These are phyloP conservation scores for Tachysurus vachellii DNA, from an alignment of 2,113 vertebrate species.

Conservation along the genomic window DNA sequence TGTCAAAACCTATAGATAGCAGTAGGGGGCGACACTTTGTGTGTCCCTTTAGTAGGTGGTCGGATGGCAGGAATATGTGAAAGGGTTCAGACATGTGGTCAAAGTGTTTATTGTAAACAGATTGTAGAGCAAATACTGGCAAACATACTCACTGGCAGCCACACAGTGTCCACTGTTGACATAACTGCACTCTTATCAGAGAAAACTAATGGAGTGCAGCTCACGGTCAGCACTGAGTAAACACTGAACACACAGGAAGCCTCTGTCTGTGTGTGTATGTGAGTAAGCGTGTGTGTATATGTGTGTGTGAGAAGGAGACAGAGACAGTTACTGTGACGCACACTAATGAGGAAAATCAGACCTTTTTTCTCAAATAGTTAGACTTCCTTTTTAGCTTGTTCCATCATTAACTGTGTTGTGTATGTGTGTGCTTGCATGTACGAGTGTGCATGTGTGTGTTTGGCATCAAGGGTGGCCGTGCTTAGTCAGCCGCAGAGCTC, in stretches of 20 bases:
- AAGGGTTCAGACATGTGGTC: conserved; percentile 54
- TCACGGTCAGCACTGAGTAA: conserved; percentile 55
- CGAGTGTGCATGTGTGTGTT: neutral
- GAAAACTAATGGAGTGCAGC: conserved; percentile 45
- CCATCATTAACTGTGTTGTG: conserved; percentile 14
- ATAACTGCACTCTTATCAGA: conserved; percentile 58
- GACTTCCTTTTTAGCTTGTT: conserved; percentile 16
- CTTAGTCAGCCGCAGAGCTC: conserved; percentile 32
- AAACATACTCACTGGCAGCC: conserved; percentile 52
- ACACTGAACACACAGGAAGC: conserved; percentile 51
- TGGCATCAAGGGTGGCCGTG: conserved; percentile 26
- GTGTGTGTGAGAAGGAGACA: conserved; percentile 17
- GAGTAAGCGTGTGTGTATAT: conserved; percentile 34
- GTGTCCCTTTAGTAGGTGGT: conserved; percentile 35
- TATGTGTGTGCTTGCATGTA: neutral
- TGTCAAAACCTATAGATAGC: conserved; percentile 29
- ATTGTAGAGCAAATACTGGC: conserved; percentile 56
- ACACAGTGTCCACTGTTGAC: conserved; percentile 56
- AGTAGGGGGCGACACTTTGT: conserved; percentile 47
- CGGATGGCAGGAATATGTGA: conserved; percentile 44
- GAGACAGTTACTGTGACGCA: conserved; percentile 40
- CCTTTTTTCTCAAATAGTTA: conserved; percentile 36
- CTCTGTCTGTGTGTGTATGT: conserved; percentile 48
- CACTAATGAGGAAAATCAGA: conserved; percentile 51
- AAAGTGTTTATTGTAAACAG: conserved; percentile 58